phyloP scores from a whole-genome alignment of 2,888 invertebrate species.

The Cremastinae sp. region DNA sequence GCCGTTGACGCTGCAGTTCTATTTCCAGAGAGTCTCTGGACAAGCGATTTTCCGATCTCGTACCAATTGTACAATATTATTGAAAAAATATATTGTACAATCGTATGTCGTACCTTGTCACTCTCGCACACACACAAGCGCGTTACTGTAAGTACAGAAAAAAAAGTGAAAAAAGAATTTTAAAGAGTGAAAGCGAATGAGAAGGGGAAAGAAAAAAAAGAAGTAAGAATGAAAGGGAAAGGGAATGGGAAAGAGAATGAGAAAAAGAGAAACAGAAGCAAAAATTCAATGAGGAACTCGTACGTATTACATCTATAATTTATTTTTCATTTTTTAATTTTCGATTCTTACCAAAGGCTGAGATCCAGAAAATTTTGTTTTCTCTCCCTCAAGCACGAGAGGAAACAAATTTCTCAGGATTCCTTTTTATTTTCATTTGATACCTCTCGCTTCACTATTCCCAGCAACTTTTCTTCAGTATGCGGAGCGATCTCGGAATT shows the following conservation, averaged over 20 bases:
- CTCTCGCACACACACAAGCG: constrained; percentile 75
- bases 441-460: constrained; percentile 24
- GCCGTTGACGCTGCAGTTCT: constrained; percentile 73
- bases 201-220: constrained; percentile 34
- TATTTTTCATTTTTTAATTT: constrained; percentile 37
- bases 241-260: constrained; percentile 26
- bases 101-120: constrained; percentile 78
- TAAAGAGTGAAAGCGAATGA: constrained; percentile 27
- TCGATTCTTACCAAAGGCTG: constrained; percentile 67
- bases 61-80: constrained; percentile 79
- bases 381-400: neutral
- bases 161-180: constrained; percentile 65
- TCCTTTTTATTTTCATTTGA: constrained; percentile 5
- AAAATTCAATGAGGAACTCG: constrained; percentile 73
- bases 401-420: neutral
- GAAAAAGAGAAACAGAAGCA: constrained; percentile 62
- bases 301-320: constrained; percentile 74
- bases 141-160: constrained; percentile 80
- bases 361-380: constrained; percentile 64
- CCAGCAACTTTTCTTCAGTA: constrained; percentile 12
- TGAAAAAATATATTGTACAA: constrained; percentile 78
- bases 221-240: constrained; percentile 21
- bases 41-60: constrained; percentile 79
- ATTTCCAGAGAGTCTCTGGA: constrained; percentile 81
- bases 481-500: constrained; percentile 23